Evolutionary conservation across 2,113 vertebrate species (phyloP), one percentile per base, ranked within the genome.

Genomic region (Lampris incognitus): DNA sequence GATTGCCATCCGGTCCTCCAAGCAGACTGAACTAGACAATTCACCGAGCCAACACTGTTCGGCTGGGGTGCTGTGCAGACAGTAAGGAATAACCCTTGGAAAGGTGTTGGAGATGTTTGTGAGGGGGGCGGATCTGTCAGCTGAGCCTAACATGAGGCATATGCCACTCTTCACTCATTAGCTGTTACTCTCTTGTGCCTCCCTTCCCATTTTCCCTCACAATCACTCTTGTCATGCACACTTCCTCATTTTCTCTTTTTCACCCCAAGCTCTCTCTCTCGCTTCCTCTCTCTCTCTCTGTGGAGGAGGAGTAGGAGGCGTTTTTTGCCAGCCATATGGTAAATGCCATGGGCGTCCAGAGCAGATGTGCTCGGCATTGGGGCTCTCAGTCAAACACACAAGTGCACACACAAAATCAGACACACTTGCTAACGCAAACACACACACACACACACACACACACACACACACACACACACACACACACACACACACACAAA

Each of bases 321-420:
- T 85, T 73, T 85, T 57, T 89, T 88, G 84, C 85, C 78, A 83
- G 83, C 89, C 91, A 92, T 92, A 92, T 92, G 91, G 89, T 72
- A 49, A 24, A 78, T 74, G 90, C 91, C 84, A 86, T 84, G 75
- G 89, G 90, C 89, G 68, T 91, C 88, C 72, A 72, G 85, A 91
- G 82, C 90, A 92, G 91, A 92, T 92, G 91, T 92, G 89, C 83
- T 87, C 66, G 9, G 84, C 85, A 85, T 85, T 84, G 86, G 90
- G 78, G 79, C 85, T 86, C 66, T 89, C 82, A 69, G 55, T 90
- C 86, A 78, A 90, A 84, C 89, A 76, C 83, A 89, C 38, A 61
- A 79, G 36, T 49, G 66, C 63, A 69, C 78, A 81, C 66, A 83
- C 50, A 86, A 24, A 24, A 24, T 24, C 24, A 24, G 24, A 76